Evolutionary conservation across 1,140 invertebrate genomes (phyloP), one percentile per base, ranked within the genome.

Genomic region (Cherax destructor): DNA sequence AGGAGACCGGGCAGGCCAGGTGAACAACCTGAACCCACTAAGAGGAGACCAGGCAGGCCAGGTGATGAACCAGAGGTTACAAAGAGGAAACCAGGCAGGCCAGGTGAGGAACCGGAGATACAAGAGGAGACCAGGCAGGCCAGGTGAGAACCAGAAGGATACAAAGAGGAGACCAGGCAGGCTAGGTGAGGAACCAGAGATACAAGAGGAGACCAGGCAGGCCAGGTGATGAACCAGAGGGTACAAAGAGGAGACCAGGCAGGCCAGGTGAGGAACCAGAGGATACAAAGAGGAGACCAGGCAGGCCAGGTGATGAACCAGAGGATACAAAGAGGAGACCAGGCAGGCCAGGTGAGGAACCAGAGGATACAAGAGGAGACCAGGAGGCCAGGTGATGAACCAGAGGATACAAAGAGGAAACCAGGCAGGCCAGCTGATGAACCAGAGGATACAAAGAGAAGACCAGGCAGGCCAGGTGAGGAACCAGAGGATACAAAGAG

Each of bases 131-230:
- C 49, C 80, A 24, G 24, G 49, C 24, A n/a, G 24, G 49, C 77
- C 77, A 83, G 49, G 49, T n/a, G 72, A 76, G 85, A 77, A 21
- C 24, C 50, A 76, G n/a, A 80, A 80, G 30, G 56, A 41, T 41
- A 41, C 30, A 41, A 41, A 41, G 56, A 56, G 49, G 56, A 56
- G 56, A 41, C 76, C 76, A 78, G 30, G 76, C 21, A 78, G 49
- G 21, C 76, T 13, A 47, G 76, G 76, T 47, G 76, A 78, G 7
- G 76, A 78, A 78, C 6, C 4, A 50, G 49, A 21, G 18, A 52
- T 78, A 88, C 16, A 10, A 84, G 30, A 86, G 84, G 41, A 86
- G 69, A 18, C 85, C 85, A 7, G 49, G 85, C 65, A 69, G 65
- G 65, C 65, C 65, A 52, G 21, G 21, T 24, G 78, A 80, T 50